Conservation (phyloP, 2,113 vertebrate species). For the Perca flavescens region DNA sequence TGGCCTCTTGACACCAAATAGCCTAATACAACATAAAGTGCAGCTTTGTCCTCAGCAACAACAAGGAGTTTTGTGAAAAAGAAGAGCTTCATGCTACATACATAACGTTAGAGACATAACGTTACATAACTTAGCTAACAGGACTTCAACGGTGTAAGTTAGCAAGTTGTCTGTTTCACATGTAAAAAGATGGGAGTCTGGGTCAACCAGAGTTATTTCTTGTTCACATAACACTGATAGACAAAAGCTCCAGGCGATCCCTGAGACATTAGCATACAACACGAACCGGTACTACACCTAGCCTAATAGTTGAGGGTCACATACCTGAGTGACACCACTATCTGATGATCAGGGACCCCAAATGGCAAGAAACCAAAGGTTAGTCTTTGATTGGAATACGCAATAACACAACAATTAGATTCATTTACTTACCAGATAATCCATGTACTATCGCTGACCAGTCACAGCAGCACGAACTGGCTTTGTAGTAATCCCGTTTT, state of each 20-base stretch:
- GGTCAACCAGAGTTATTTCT: constrained; percentile 58
- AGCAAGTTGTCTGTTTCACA: constrained; percentile 28
- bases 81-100: background rate
- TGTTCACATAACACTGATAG: background rate
- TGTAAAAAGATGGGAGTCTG: constrained; percentile 29
- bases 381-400: background rate
- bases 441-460: constrained; percentile 80
- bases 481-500: constrained; percentile 53
- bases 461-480: constrained; percentile 64
- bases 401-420: background rate
- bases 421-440: constrained; percentile 84
- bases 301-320: background rate
- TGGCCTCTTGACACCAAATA: constrained; percentile 17
- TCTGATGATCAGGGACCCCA: background rate
- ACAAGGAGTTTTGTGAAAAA: background rate
- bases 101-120: no score
- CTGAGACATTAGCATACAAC: constrained; percentile 27
- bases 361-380: background rate
- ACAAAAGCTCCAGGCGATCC: constrained; percentile 4
- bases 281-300: background rate
- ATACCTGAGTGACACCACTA: constrained; percentile 39
- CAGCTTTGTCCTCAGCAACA: constrained; percentile 12
- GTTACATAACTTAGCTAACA: background rate
- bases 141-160: background rate
- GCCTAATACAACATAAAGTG: background rate